phyloP scores from a whole-genome alignment of 2,113 vertebrate species.

The Cyrtonyx montezumae region DNA sequence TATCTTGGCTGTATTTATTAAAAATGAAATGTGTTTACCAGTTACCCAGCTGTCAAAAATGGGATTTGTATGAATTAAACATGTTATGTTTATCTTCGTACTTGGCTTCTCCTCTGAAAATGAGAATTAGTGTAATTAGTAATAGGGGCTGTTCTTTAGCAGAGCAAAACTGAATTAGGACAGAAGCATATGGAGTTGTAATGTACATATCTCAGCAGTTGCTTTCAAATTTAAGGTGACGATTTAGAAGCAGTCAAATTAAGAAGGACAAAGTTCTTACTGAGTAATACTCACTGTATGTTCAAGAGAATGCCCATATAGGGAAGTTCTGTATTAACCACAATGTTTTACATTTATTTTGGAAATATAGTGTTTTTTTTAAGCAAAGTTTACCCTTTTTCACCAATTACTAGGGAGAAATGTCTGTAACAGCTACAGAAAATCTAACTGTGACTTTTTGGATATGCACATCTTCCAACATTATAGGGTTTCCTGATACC shows the following conservation, averaged over 20 bases:
- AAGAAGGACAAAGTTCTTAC: not conserved
- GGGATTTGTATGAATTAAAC: slow-evolving; percentile 25
- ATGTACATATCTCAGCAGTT: not conserved
- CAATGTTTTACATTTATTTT: not conserved
- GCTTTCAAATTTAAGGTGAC: not conserved
- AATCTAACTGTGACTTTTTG: not conserved
- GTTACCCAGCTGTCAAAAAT: slow-evolving; percentile 9
- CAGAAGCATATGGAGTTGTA: not conserved
- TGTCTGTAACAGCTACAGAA: not conserved
- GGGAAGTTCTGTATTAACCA: not conserved
- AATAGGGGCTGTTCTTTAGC: not conserved
- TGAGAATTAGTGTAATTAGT: slow-evolving; percentile 25
- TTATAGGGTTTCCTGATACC: not conserved
- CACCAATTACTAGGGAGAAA: not conserved
- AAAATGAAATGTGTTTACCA: not conserved
- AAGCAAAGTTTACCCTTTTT: not conserved
- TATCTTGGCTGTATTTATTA: slow-evolving; percentile 34
- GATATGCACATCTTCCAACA: not conserved
- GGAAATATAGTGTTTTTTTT: not conserved
- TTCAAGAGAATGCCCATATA: not conserved
- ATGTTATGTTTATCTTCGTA: slow-evolving; percentile 23
- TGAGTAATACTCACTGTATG: fast-evolving
- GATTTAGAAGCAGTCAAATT: not conserved
- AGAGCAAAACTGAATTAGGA: not conserved
- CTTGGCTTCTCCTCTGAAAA: slow-evolving; percentile 41